Evolutionary conservation across 2,797 vertebrate species (phyloP), one percentile per base, ranked within the genome.

Genomic region (Malurus splendens): DNA sequence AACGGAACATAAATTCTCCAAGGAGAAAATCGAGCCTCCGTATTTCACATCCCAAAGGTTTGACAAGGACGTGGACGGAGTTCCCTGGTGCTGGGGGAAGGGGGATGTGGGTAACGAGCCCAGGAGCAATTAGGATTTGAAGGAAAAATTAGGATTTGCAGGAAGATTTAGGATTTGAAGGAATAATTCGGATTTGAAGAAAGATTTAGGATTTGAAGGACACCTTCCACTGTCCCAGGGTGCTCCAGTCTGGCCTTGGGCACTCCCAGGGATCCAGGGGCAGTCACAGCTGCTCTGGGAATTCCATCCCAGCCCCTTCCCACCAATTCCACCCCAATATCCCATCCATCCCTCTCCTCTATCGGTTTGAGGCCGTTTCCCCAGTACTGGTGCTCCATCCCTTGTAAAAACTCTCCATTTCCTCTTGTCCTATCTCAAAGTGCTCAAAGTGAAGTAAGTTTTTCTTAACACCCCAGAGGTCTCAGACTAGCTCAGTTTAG

Each of bases 1-100:
- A 92, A 96, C 62, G 88, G 92, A 78, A 94, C 93, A 95, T 96
- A 90, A 94, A 95, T 89, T 67, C 89, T 88, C 87, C 90, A 95
- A 95, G 95, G 94, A 86, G 94, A 95, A 95, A 93, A 92, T 87
- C 67, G 95, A 95, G 56, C 51, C 92, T 89, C 91, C 83, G 7
- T 87, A 81, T 88, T 93, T 96, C 65, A 93, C 48, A 75, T 52
- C 52, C 64, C 76, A 59, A 68, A 68, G 59, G 86, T 89, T 65
- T 91, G 92, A 89, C 94, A 96, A 96, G 96, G 95, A 94, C 93
- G 7, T 19, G 64, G 82, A 60, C 82, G 83, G 59, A 87, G 81
- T 30, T 95, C 44, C 81, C 83, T 62, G 36, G 36, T 36, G 36
- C 36, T 36, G 36, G 36, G 36, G 36, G 36, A 10, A 36, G 36